Evolutionary conservation across 2,888 invertebrate genomes (phyloP).

Genomic region (Eudasyphora cyanicolor): DNA sequence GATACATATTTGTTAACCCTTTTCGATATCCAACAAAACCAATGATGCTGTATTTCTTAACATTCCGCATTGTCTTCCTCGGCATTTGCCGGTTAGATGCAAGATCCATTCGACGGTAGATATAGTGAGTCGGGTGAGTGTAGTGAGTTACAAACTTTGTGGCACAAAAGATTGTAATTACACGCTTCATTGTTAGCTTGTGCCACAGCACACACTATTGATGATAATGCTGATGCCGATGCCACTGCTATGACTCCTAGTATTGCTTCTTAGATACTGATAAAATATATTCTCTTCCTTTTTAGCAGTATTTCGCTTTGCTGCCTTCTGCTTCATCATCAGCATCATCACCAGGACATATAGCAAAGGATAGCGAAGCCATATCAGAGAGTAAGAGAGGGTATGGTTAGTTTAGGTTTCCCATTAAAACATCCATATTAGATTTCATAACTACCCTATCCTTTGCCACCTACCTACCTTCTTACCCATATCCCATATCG

Average conservation of each 20-base stretch:
- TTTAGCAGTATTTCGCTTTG: slow-evolving; percentile 33
- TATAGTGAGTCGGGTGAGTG: neutral
- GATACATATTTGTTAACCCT: neutral
- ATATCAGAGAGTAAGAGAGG: slow-evolving; percentile 7
- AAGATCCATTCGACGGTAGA: no score
- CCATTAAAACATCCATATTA: slow-evolving; percentile 53
- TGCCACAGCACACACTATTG: slow-evolving; percentile 22
- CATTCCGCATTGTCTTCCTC: slow-evolving; percentile 36
- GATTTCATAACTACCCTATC: slow-evolving; percentile 55
- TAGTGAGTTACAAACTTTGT: slow-evolving; percentile 61
- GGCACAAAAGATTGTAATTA: slow-evolving; percentile 78
- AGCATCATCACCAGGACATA: slow-evolving; percentile 2
- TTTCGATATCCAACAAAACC: neutral
- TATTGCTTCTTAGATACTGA: slow-evolving; percentile 29
- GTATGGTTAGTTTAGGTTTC: slow-evolving; percentile 47
- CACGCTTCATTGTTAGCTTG: slow-evolving; percentile 79
- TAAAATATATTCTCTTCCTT: slow-evolving; percentile 19
- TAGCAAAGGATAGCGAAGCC: slow-evolving; percentile 4
- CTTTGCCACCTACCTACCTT: no score
- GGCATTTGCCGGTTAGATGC: neutral
- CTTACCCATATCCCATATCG: neutral
- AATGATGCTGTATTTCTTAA: slow-evolving; percentile 39
- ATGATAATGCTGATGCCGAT: slow-evolving; percentile 26
- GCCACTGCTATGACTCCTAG: slow-evolving; percentile 34
- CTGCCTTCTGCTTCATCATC: slow-evolving; percentile 34